Evolutionary conservation across 2,113 vertebrate species (phyloP), one percentile per base, ranked within the genome.

Genomic region (Oplegnathus fasciatus): DNA sequence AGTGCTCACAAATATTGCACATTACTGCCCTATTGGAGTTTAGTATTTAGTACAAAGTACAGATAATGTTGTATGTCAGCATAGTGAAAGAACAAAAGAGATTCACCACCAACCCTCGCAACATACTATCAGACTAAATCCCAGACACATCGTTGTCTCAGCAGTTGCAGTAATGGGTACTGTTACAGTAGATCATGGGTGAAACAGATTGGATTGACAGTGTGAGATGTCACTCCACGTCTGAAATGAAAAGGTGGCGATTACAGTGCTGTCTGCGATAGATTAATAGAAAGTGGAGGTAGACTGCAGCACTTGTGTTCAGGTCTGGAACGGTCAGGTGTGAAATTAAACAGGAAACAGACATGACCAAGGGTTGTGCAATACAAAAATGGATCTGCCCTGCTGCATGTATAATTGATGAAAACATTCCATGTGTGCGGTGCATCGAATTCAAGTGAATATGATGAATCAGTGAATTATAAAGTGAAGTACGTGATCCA

Each of bases 291-390:
- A 85, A 82, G 86, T 68, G 57, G 79, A 86, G 78, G 80, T 52
- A 78, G 88, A 88, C 83, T 54, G 83, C 79, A 32, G 84, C 87
- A 76, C 76, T 77, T 73, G 57, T 77, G 70, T 70, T 70, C 78
- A 83, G 88, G 90, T 90, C 83, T 84, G 66, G 54, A 80, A 88
- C 74, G 84, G 80, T 95, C 94, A 94, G 89, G 93, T 95, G 95
- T 94, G 95, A 96, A 96, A 96, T 96, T 94, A 94, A 94, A 94
- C 91, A 91, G 85, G 89, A 94, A 88, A 79, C 75, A 88, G 88
- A 94, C 92, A 88, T 46, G 66, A 76, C 61, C 40, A 48, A 80
- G 78, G 78, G 80, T 20, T 66, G 83, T 57, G 83, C 75, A 72
- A 71, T 71, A 84, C 82, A 89, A 84, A 81, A 91, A 91, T 79